Base-by-base conservation (phyloP, 2,888 invertebrate genomes). In the Cryptus viduatorius region DNA sequence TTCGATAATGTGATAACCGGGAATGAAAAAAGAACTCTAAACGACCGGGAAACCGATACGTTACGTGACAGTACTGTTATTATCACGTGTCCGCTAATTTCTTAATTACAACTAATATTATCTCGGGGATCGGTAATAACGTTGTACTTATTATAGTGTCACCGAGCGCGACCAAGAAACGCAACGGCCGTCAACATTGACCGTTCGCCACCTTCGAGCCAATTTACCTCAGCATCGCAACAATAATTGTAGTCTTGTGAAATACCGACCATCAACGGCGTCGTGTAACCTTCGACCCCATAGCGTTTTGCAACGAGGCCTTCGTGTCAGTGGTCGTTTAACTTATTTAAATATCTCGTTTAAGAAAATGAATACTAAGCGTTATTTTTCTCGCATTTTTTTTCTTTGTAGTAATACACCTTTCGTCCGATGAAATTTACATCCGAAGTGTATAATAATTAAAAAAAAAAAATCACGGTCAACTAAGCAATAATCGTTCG, bases 221-320 rank as follows among this genome's bases (percentile, higher is more conserved):
- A 56, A 56, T 4, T 24, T 8, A 19, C 16, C 19, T 59, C 59
- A 24, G 59, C 29, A 19, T 7, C 31, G 42, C 37, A 65, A 65
- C 19, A 42, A 65, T 65, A 65, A 65, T 65, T 65, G 65, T 42
- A 42, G 65, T 19, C 65, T 42, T 37, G 16, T 19, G 65, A 65
- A 37, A 65, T 14, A 65, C 42, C 16, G 16, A 14, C 37, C 10
- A 16, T 65, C 37, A 65, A 8, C 37, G 37, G 37, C 65, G 4
- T 65, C 16, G 16, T 42, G 42, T n/a, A 16, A 37, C 65, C 37
- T 42, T 42, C 14, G 42, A n/a, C 65, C 65, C 37, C 16, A 7
- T 8, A 16, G 19, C 24, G 24, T 65, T 42, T 65, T 42, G n/a
- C 65, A 65, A 65, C 65, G 42, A 65, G 16, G 42, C 37, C 65